Evolutionary conservation across 1,140 invertebrate species (phyloP).

Genomic region (Pomacea maculata): DNA sequence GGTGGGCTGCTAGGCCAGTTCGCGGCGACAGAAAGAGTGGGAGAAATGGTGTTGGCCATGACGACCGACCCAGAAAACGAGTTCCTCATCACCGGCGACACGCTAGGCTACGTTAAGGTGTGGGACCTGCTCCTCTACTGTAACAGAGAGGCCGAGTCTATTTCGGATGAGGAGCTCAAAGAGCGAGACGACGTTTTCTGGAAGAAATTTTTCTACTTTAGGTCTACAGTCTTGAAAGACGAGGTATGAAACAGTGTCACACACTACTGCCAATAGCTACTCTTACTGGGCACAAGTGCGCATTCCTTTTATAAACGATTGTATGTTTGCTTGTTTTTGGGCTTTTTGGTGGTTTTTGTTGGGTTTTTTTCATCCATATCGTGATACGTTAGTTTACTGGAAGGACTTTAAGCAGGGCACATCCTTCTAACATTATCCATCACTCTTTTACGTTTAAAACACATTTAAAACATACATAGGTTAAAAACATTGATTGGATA

Average conservation of each 20-base stretch:
- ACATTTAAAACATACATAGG: too few relatives aligned
- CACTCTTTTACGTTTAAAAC: too few relatives aligned
- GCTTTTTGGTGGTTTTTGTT: too few relatives aligned
- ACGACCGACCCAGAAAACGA: constrained; percentile 47
- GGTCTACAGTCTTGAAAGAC: constrained; percentile 1
- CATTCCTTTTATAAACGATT: too few relatives aligned
- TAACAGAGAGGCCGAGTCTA: constrained; percentile 30
- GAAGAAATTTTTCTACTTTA: constrained; percentile 74
- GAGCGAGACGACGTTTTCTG: constrained; percentile 71
- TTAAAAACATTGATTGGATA: too few relatives aligned
- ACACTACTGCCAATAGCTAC: too few relatives aligned
- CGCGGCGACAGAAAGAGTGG: constrained; percentile 67
- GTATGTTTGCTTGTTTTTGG: too few relatives aligned
- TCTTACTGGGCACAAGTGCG: too few relatives aligned
- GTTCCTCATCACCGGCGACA: constrained; percentile 59
- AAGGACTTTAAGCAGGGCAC: too few relatives aligned
- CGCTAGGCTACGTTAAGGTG: constrained; percentile 57
- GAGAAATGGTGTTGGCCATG: constrained; percentile 50
- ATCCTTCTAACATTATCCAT: too few relatives aligned
- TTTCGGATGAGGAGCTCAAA: constrained; percentile 31
- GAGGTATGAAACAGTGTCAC: not conserved
- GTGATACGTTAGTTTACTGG: too few relatives aligned
- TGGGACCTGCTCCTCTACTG: constrained; percentile 60
- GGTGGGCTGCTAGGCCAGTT: constrained; percentile 59
- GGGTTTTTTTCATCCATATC: too few relatives aligned